Percentiles rank a stretch among this genome's conserved stretches.
These are phyloP conservation scores for Chymomyza fuscimana DNA, from an alignment of 2,888 invertebrate genomes.

Conservation along the genomic window DNA sequence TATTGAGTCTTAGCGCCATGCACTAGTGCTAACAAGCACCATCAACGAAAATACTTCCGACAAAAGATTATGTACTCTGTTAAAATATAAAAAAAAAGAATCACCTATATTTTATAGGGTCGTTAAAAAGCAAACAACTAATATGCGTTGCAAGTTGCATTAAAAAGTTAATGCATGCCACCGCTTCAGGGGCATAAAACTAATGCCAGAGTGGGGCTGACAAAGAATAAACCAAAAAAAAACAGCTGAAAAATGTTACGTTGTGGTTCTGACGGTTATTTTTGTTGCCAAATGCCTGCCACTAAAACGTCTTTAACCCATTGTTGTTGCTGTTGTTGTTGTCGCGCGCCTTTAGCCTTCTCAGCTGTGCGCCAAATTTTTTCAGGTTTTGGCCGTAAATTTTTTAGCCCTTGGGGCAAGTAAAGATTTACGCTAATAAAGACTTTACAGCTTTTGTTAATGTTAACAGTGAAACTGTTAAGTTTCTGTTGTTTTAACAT, in stretches of 20 bases:
- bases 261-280: neutral
- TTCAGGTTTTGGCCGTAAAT: neutral
- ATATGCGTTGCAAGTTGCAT: neutral
- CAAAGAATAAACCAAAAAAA: conserved; percentile 33
- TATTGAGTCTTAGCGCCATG: no score
- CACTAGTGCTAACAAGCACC: no score
- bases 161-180: neutral
- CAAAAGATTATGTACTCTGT: no score
- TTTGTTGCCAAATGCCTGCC: neutral
- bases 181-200: conserved; percentile 4
- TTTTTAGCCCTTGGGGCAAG: neutral
- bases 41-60: no score
- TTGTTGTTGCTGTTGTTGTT: conserved; percentile 27
- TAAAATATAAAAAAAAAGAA: no score
- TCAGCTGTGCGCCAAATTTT: conserved; percentile 1
- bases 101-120: neutral
- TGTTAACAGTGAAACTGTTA: neutral
- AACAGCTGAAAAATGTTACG: conserved; percentile 65
- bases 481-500: neutral
- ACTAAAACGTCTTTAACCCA: neutral
- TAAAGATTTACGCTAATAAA: neutral
- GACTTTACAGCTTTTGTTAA: neutral
- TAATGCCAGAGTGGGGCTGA: neutral
- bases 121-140: neutral
- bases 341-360: conserved; percentile 5